These are phyloP conservation scores for Scaptomyza flava DNA, from an alignment of 2,888 invertebrate species.

Conservation along the genomic window DNA sequence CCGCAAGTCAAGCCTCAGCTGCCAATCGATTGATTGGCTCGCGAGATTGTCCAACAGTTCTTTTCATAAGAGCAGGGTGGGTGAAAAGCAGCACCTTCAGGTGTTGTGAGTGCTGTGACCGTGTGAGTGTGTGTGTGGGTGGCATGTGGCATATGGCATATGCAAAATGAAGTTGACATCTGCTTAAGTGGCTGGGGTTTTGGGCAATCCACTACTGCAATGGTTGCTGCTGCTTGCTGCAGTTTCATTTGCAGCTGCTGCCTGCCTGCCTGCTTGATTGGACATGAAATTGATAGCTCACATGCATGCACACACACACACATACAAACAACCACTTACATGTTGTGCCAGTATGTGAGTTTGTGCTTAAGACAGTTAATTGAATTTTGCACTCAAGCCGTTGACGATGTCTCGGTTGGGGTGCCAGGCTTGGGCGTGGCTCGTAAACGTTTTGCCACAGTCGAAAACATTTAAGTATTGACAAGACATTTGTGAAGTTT, in stretches of 20 bases:
- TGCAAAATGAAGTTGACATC: constrained; percentile 80
- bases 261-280: constrained; percentile 80
- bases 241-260: constrained; percentile 65
- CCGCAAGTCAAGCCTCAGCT: constrained; percentile 63
- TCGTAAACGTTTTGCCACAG: constrained; percentile 46
- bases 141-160: constrained; percentile 60
- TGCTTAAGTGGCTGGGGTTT: constrained; percentile 78
- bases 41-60: constrained; percentile 17
- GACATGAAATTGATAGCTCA: constrained; percentile 83
- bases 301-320: constrained; percentile 22
- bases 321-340: constrained; percentile 6
- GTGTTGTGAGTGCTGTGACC: constrained; percentile 7
- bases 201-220: constrained; percentile 56
- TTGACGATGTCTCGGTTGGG: constrained; percentile 57
- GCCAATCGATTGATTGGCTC: constrained; percentile 41
- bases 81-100: constrained; percentile 45
- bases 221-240: constrained; percentile 42
- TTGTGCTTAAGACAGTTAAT: constrained; percentile 78
- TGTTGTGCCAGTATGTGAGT: constrained; percentile 13
- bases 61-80: neutral
- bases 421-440: constrained; percentile 29
- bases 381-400: constrained; percentile 80
- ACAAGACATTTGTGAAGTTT: constrained; percentile 80
- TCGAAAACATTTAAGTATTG: constrained; percentile 71
- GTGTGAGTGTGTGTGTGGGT: constrained; percentile 16